These are phyloP conservation scores for Drosophila austrosaltans DNA, from an alignment of 2,888 invertebrate genomes.

Conservation along the genomic window DNA sequence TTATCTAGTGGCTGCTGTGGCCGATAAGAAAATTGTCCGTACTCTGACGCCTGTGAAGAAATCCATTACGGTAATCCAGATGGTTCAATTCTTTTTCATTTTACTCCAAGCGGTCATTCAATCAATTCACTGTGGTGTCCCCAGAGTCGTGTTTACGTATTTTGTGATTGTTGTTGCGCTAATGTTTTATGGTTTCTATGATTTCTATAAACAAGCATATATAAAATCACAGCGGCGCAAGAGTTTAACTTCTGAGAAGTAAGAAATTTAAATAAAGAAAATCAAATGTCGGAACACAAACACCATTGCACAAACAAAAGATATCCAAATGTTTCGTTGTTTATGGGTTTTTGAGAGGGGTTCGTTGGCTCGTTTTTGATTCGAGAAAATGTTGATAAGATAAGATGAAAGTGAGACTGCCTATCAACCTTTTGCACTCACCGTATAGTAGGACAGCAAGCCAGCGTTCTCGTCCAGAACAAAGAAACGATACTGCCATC, in stretches of 20 bases:
- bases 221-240: conserved; percentile 29
- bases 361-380: background rate
- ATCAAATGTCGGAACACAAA: conserved; percentile 3
- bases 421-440: conserved; percentile 85
- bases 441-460: conserved; percentile 98
- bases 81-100: conserved; percentile 89
- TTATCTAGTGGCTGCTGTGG: conserved; percentile 88
- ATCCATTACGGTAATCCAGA: conserved; percentile 87
- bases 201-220: conserved; percentile 88
- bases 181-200: conserved; percentile 89
- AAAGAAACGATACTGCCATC: conserved; percentile 99
- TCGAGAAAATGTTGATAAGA: conserved; percentile 13
- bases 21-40: conserved; percentile 85
- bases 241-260: conserved; percentile 21
- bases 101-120: conserved; percentile 85
- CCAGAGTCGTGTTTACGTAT: conserved; percentile 84
- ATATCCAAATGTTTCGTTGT: conserved; percentile 27
- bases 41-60: conserved; percentile 86
- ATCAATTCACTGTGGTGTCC: conserved; percentile 84
- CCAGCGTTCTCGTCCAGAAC: conserved; percentile 98
- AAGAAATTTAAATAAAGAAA: conserved; percentile 15
- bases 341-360: background rate
- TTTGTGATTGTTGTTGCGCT: conserved; percentile 87
- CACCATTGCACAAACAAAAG: conserved; percentile 10
- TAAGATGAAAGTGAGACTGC: conserved; percentile 3